phyloP scores from a whole-genome alignment of 2,888 invertebrate genomes.

The Brenthis daphne region DNA sequence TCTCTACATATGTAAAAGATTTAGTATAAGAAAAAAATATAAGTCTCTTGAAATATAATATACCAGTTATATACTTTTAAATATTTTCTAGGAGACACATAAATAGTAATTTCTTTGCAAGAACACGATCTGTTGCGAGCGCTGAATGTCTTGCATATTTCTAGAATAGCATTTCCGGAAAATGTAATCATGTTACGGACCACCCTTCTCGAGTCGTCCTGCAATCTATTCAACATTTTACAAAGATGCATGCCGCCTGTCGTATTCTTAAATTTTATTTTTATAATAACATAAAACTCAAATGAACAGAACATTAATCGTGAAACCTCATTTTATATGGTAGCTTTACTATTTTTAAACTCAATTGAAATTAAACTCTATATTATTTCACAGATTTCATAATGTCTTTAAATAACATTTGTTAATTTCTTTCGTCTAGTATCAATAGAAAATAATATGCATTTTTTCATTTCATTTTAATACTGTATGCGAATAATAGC shows the following conservation, averaged over 20 bases:
- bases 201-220: constrained; percentile 41
- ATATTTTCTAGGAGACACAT: not conserved
- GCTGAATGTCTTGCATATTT: constrained; percentile 42
- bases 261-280: constrained; percentile 16
- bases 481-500: not conserved
- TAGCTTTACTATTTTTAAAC: not conserved
- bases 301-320: not conserved
- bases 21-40: too few species aligned
- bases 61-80: not conserved
- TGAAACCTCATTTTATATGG: not conserved
- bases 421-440: too few species aligned
- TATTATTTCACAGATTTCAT: too few species aligned
- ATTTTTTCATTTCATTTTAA: not conserved
- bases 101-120: constrained; percentile 26
- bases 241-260: constrained; percentile 35
- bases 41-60: not conserved
- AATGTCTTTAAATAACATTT: too few species aligned
- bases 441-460: not conserved
- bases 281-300: constrained; percentile 21
- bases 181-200: constrained; percentile 49
- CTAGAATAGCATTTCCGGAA: constrained; percentile 44
- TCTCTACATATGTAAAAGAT: too few species aligned
- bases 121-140: constrained; percentile 25
- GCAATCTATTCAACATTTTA: constrained; percentile 48
- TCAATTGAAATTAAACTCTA: too few species aligned